A percentile compares a stretch with the other conserved stretches of the same genome.
Evolutionary conservation across 1,140 invertebrate genomes (phyloP).

Genomic region (Rhyzopertha dominica): DNA sequence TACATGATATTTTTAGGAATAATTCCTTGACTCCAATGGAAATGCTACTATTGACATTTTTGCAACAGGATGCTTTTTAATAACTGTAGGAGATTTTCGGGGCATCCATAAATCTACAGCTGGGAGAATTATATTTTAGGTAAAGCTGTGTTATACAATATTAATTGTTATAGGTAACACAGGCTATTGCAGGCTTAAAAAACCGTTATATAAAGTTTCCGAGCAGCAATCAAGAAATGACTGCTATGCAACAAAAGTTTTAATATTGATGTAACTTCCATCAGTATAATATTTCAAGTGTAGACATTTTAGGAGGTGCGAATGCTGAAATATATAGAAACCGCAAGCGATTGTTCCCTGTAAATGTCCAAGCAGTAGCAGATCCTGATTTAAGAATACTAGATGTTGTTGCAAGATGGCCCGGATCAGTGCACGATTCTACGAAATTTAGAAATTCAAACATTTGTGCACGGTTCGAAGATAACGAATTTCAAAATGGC

Average conservation of each 20-base stretch:
- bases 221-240: constrained; percentile 28
- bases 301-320: background rate
- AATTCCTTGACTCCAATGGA: too few species aligned
- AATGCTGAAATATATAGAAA: constrained; percentile 30
- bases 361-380: constrained; percentile 43
- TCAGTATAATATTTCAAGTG: too few species aligned
- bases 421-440: constrained; percentile 23
- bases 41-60: too few species aligned
- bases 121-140: too few species aligned
- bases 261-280: constrained; percentile 37
- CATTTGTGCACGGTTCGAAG: constrained; percentile 9
- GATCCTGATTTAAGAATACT: constrained; percentile 37
- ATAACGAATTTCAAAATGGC: constrained; percentile 22
- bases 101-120: constrained; percentile 27
- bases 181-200: constrained; percentile 24
- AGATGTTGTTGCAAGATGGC: constrained; percentile 43
- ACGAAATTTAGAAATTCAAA: constrained; percentile 16
- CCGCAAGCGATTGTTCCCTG: constrained; percentile 44
- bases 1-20: too few species aligned
- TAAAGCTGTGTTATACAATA: too few species aligned
- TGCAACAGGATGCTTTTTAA: constrained; percentile 28
- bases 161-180: constrained; percentile 25
- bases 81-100: constrained; percentile 29
- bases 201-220: constrained; percentile 17
- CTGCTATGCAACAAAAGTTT: constrained; percentile 43